A percentile compares a stretch with the other conserved stretches of the same genome.
Evolutionary conservation across 1,140 invertebrate species (phyloP).

Genomic region (Akabosia matsudoensis): DNA sequence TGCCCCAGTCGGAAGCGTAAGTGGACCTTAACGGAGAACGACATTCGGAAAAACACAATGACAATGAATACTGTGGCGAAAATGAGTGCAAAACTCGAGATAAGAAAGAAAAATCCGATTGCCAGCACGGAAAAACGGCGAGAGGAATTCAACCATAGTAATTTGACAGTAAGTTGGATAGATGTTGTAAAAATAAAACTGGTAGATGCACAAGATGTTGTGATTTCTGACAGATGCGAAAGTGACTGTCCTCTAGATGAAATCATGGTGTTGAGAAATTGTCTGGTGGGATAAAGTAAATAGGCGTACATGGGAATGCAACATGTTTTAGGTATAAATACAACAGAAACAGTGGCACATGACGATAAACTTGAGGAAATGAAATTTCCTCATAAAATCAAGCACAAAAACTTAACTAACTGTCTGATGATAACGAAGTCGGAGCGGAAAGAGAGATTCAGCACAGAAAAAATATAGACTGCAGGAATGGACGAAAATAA

Average conservation of each 20-base stretch:
- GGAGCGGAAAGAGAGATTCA: no score
- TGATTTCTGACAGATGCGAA: constrained; percentile 4
- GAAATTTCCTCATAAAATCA: no score
- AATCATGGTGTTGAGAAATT: background rate
- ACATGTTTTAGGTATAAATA: background rate
- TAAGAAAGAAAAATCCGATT: background rate
- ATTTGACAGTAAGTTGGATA: constrained; percentile 3
- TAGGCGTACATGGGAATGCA: constrained; percentile 7
- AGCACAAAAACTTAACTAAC: no score
- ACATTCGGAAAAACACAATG: background rate
- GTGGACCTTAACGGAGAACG: background rate
- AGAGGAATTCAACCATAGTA: constrained; percentile 2
- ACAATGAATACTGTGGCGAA: background rate
- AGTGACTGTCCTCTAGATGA: background rate
- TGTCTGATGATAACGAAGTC: no score
- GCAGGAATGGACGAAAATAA: no score
- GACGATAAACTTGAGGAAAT: constrained; percentile 5
- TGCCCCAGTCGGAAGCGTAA: no score
- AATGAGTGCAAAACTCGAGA: background rate
- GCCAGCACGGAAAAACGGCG: background rate
- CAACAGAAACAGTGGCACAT: constrained; percentile 3
- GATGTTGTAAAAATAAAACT: background rate
- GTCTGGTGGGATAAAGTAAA: background rate
- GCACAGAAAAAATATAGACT: no score
- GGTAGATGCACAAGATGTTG: background rate